Evolutionary conservation across 2,113 vertebrate genomes (phyloP).

Genomic region (Phalacrocorax aristotelis): DNA sequence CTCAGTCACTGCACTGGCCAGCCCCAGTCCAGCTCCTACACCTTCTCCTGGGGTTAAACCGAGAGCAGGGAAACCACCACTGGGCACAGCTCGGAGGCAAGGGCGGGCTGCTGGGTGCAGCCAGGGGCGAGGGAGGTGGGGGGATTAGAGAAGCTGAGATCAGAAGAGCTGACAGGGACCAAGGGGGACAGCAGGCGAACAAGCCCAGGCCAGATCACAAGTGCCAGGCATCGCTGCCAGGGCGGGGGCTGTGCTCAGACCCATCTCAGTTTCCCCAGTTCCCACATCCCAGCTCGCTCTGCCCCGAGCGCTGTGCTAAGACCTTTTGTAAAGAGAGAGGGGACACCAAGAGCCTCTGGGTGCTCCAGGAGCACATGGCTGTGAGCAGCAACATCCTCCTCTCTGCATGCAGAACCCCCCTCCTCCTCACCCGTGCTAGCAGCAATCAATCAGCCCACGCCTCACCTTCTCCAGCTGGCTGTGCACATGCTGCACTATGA

Average conservation of each 20-base stretch:
- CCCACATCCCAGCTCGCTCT: background rate
- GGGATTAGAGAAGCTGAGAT: background rate
- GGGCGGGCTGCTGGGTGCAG: accelerated
- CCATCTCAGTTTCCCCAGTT: background rate
- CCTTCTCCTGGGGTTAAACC: background rate
- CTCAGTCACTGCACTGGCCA: background rate
- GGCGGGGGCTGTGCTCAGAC: accelerated
- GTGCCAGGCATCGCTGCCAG: accelerated
- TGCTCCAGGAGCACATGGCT: background rate
- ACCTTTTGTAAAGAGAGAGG: background rate
- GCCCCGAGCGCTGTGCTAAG: accelerated
- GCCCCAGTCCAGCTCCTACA: background rate
- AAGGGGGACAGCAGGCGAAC: accelerated
- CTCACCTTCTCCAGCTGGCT: conserved; percentile 91
- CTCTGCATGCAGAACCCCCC: no score
- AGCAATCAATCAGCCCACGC: background rate
- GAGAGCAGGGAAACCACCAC: background rate
- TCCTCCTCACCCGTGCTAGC: accelerated
- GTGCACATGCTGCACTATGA: conserved; percentile 91
- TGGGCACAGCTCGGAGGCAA: background rate
- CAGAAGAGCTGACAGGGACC: background rate
- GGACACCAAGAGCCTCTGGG: accelerated
- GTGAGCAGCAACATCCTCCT: background rate
- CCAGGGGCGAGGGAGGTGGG: background rate
- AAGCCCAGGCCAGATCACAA: no score